These are phyloP conservation scores for Ceratina calcarata DNA, from an alignment of 1,140 invertebrate genomes.

Conservation along the genomic window DNA sequence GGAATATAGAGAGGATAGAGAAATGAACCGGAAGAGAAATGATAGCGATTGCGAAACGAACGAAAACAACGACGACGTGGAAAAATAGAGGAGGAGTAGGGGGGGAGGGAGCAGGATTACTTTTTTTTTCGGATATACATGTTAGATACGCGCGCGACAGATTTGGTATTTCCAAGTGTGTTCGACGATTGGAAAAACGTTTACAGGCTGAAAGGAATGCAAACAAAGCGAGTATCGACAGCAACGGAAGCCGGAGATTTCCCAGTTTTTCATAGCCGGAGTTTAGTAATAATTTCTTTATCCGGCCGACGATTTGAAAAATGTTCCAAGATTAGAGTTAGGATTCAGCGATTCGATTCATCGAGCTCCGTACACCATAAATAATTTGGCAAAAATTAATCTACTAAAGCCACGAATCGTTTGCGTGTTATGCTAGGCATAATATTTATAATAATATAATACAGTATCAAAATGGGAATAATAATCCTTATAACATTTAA, in stretches of 20 bases:
- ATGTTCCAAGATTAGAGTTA: neutral
- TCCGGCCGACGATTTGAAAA: neutral
- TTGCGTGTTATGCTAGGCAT: no score
- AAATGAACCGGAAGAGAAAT: constrained; percentile 25
- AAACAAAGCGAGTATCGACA: constrained; percentile 23
- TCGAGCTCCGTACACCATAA: no score
- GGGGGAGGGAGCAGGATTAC: neutral
- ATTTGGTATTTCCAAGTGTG: constrained; percentile 13
- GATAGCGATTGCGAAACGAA: constrained; percentile 23
- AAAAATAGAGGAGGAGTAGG: neutral
- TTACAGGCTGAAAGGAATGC: constrained; percentile 18
- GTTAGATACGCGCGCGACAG: constrained; percentile 18
- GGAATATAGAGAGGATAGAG: constrained; percentile 1
- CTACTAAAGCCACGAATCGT: no score
- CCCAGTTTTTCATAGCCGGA: neutral
- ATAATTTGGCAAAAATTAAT: no score
- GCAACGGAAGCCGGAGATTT: neutral
- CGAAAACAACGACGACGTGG: neutral
- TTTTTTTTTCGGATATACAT: constrained; percentile 10
- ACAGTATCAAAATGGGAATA: no score
- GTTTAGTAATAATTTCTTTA: neutral
- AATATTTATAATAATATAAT: no score
- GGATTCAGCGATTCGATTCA: neutral
- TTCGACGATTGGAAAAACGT: constrained; percentile 27
- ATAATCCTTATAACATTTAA: no score